Evolutionary conservation across 1,140 invertebrate species (phyloP), one percentile per base, ranked within the genome.

Genomic region (Drosophila bipectinata): DNA sequence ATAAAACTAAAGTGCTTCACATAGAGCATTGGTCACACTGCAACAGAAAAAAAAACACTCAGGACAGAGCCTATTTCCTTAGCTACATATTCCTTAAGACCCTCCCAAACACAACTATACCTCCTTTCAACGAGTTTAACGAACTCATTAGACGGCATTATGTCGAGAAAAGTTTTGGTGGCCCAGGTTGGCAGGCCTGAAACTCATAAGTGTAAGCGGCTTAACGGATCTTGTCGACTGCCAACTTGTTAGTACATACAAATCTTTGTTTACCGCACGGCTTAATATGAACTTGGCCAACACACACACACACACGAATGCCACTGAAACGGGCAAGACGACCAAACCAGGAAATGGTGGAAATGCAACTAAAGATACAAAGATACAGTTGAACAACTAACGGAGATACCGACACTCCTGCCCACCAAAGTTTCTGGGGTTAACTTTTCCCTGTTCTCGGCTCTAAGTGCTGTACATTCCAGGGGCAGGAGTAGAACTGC

Each of bases 181-280:
- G 44, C 41, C 61, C 32, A 66, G 44, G 61, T 64, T 45, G 63
- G 45, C 47, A 44, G 75, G 74, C 79, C 72, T 74, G 59, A 54
- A 66, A 69, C 72, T 82, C 75, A 79, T 79, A 82, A 82, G 80
- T 57, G 34, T 81, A 80, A 81, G 79, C 82, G 30, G 77, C 82
- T 85, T 85, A 74, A 62, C 28, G 32, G 2, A 12, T 32, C 26
- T 63, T 28, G 58, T 15, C 55, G 64, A 64, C 69, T 76, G 72
- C 63, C 55, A 79, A 78, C 51, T 62, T 52, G 41, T 66, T 44
- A 57, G 45, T 37, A 12, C 14, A 51, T 82, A 14, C 14, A 55
- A 77, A 67, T 68, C 57, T 59, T 44, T 68, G 61, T 56, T 59
- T 63, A 64, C 58, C 69, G 47, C 69, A 52, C 45, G 60, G 60